Conservation (phyloP, 2,888 invertebrate species). For the Athalia circularis region DNA sequence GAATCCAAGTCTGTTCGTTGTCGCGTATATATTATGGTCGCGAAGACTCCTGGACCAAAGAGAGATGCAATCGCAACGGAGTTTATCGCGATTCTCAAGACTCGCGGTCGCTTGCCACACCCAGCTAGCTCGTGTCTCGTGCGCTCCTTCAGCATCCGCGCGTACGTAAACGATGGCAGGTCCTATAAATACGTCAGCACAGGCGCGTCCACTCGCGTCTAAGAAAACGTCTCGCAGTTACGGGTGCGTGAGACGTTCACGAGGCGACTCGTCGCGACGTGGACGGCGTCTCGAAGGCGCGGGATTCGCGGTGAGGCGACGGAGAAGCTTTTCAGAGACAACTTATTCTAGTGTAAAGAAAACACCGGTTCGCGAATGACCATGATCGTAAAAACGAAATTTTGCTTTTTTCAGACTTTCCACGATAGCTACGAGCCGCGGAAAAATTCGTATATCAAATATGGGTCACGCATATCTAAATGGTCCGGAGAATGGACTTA, state of each 20-base stretch:
- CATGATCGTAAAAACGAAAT: background rate
- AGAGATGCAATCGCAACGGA: slow-evolving; percentile 44
- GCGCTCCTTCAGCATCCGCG: slow-evolving; percentile 44
- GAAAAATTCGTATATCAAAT: too few relatives aligned
- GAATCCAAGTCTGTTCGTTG: slow-evolving; percentile 30
- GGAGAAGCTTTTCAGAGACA: slow-evolving; percentile 3
- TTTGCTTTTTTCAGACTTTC: too few relatives aligned
- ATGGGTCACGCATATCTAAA: too few relatives aligned
- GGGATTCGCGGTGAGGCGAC: slow-evolving; percentile 22
- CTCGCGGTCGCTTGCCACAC: slow-evolving; percentile 37
- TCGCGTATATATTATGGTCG: slow-evolving; percentile 9
- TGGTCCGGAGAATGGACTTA: too few relatives aligned
- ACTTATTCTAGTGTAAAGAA: slow-evolving; percentile 37
- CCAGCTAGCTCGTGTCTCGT: slow-evolving; percentile 28
- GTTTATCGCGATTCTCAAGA: slow-evolving; percentile 46
- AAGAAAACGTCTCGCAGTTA: slow-evolving; percentile 24
- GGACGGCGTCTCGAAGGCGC: slow-evolving; percentile 22
- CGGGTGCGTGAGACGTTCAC: slow-evolving; percentile 27
- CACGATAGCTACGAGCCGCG: too few relatives aligned
- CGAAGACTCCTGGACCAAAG: slow-evolving; percentile 39
- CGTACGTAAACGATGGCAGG: slow-evolving; percentile 44
- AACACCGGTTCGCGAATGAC: background rate
- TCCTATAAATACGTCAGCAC: slow-evolving; percentile 46
- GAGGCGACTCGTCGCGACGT: slow-evolving; percentile 19
- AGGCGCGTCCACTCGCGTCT: slow-evolving; percentile 34